These are phyloP conservation scores for Neotoma lepida DNA, from an alignment of 2,113 vertebrate species.

Conservation along the genomic window DNA sequence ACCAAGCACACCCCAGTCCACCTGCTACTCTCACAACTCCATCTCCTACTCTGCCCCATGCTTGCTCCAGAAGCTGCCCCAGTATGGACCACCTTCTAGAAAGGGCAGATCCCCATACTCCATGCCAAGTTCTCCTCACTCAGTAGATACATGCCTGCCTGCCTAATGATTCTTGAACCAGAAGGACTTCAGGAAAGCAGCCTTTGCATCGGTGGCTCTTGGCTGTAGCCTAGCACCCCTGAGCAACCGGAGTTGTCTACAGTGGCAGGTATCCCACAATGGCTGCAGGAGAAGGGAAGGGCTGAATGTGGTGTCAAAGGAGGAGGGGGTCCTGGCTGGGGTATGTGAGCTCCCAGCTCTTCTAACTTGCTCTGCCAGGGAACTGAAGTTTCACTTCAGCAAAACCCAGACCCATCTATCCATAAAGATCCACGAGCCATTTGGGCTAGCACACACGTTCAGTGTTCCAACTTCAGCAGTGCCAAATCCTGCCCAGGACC, in stretches of 20 bases:
- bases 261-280: fast-evolving
- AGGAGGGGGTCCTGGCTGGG: background rate
- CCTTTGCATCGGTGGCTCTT: background rate
- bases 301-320: too few species aligned
- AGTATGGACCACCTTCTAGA: background rate
- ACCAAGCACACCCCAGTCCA: background rate
- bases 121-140: background rate
- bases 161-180: background rate
- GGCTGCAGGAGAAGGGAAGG: background rate
- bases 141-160: background rate
- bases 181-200: background rate
- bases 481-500: background rate
- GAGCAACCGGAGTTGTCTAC: background rate
- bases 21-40: background rate
- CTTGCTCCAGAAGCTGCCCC: background rate
- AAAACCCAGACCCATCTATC: background rate
- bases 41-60: background rate
- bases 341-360: fast-evolving
- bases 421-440: fast-evolving
- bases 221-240: background rate
- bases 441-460: fast-evolving
- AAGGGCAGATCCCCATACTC: background rate
- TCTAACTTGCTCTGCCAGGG: background rate
- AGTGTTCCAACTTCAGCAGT: background rate
- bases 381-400: fast-evolving